Evolutionary conservation across 2,888 invertebrate genomes (phyloP).

Genomic region (Microctonus aethiopoides): DNA sequence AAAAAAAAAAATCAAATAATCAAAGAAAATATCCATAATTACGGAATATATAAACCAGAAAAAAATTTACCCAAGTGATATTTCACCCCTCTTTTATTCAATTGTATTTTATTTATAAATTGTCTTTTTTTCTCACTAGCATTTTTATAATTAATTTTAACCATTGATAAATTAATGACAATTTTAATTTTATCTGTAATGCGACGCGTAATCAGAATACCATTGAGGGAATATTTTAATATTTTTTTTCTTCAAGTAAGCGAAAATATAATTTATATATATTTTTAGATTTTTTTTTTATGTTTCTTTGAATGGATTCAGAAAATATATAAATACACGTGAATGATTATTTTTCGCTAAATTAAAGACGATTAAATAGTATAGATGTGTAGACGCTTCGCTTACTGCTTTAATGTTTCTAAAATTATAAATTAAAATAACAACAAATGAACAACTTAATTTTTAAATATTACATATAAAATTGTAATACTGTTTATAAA

Average conservation of each 20-base stretch:
- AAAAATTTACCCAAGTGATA: constrained; percentile 1
- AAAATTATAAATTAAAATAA: constrained; percentile 17
- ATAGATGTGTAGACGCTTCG: constrained; percentile 25
- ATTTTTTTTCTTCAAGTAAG: neutral
- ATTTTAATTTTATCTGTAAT: constrained; percentile 9
- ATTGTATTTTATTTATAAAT: neutral
- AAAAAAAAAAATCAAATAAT: neutral
- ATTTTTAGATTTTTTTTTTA: neutral
- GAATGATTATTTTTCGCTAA: neutral
- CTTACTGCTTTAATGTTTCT: constrained; percentile 26
- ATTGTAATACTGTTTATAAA: neutral
- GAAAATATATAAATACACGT: constrained; percentile 1
- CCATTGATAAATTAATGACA: constrained; percentile 11
- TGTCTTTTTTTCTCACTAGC: constrained; percentile 7
- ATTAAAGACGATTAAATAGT: constrained; percentile 10
- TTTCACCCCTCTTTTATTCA: neutral
- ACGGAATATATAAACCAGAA: neutral
- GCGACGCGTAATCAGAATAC: neutral
- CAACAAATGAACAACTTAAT: neutral
- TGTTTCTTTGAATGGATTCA: constrained; percentile 1
- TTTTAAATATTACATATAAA: constrained; percentile 10
- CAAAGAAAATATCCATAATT: too few relatives aligned
- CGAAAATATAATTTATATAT: too few relatives aligned
- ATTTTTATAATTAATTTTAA: neutral
- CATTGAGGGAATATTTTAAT: neutral